Base-by-base conservation (phyloP, 23 tunicate species). In the Corella eumyota region DNA sequence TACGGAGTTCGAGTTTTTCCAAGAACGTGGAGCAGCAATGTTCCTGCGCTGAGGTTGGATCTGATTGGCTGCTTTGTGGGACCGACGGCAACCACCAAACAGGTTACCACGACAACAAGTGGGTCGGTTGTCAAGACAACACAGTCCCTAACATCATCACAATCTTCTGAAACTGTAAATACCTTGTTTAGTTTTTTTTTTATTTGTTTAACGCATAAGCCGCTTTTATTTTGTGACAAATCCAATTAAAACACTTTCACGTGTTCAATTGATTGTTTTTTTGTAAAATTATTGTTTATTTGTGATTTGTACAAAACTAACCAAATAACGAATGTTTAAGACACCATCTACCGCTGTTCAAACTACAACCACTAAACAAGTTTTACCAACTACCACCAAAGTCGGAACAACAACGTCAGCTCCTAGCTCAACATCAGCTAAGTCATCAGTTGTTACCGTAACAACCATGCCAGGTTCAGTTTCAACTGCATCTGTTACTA, bases 41-140 rank as follows among this genome's bases (percentile, higher is more conserved):
- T 56, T 2, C 80, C 91, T 3, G 11, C 74, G 9, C 57, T 81
- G 6, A 40, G 91, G 35, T 63, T 66, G 15, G 80, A 81, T 57
- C 60, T 81, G 21, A 66, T 69, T 50, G 91, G 91, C 20, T 81
- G 91, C 36, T 74, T 45, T 58, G 61, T 58, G 32, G 48, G 38
- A 2, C 47, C 61, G 1, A 26, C 67, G 6, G 24, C 69, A 20
- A 79, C 88, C 1, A 70, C 88, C 26, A 66, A 52, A 35, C 38
- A 54, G 15, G 62, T 68, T 5, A 67, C 88, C 24, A 88, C 96
- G 25, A 67, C 81, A 49, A 79, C 66, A 1, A 52, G 69, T 27
- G 75, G 73, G 22, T 78, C 46, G 58, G 33, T 33, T 29, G 68
- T 56, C 2, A 44, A 31, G 4, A 88, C 90, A 32, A 78, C 90